A percentile compares a stretch with the other conserved stretches of the same genome.
These are phyloP conservation scores for Drosophila atripex DNA, from an alignment of 2,888 invertebrate species.

Conservation along the genomic window DNA sequence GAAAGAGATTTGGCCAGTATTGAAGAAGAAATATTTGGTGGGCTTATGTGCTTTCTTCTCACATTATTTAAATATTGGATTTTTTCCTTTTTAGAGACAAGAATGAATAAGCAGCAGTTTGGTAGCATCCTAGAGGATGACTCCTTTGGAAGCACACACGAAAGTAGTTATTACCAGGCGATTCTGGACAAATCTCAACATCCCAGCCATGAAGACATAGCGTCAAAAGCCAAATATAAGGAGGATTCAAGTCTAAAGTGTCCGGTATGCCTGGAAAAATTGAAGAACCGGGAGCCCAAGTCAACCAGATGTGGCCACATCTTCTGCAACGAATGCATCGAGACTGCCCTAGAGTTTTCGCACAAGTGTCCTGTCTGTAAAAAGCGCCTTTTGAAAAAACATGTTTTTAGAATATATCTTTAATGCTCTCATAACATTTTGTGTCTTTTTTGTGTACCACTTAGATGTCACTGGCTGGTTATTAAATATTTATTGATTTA, in stretches of 20 bases:
- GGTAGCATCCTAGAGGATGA: not conserved
- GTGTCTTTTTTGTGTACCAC: not conserved
- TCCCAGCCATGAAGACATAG: not conserved
- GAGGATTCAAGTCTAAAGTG: conserved; percentile 34
- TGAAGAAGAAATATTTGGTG: not conserved
- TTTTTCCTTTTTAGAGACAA: not conserved
- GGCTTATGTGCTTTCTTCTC: too few species aligned
- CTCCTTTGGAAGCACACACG: not conserved
- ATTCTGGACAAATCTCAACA: not conserved
- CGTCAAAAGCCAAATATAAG: not conserved
- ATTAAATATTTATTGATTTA: conserved; percentile 1
- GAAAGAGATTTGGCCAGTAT: conserved; percentile 5
- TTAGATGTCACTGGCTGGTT: not conserved
- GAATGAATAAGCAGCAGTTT: not conserved
- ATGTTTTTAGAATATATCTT: conserved; percentile 48
- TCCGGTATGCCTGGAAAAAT: conserved; percentile 46
- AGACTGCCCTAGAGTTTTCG: conserved; percentile 36
- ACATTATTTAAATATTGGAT: too few species aligned
- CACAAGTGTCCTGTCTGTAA: conserved; percentile 57
- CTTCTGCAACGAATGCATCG: conserved; percentile 53
- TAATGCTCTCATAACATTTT: conserved; percentile 14
- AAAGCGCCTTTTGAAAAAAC: conserved; percentile 15
- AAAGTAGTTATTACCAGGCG: not conserved
- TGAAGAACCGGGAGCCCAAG: conserved; percentile 41
- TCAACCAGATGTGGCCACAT: conserved; percentile 59